Evolutionary conservation across 2,113 vertebrate species (phyloP), one percentile per base, ranked within the genome.

Genomic region (Fukomys damarensis): DNA sequence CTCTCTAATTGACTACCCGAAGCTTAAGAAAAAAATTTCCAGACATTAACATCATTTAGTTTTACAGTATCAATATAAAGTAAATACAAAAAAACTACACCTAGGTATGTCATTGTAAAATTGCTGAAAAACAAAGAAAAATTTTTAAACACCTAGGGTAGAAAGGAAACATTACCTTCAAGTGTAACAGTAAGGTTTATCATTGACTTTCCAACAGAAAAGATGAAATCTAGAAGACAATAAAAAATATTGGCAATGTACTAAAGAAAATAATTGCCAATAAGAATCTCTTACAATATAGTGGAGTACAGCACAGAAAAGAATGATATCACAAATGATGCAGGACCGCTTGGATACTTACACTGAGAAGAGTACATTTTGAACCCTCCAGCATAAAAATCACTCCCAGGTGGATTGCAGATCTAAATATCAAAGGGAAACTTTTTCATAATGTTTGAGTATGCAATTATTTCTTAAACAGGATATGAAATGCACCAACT

Each of bases 251-350:
- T 38, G 72, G 13, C 59, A 65, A 72, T 24, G 13, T 83, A 3
- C 81, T 63, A 86, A 95, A 65, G 74, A 92, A 91, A 72, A 72
- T 70, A 96, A 94, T 17, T 72, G 16, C 5, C 30, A 79, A 58
- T 11, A 16, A 92, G 65, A 92, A 59, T 84, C 63, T n/a, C 49
- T 91, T 93, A 74, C 59, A 54, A 38, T 58, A 16, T 20, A 63
- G n/a, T 22, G 35, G 14, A 86, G 24, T 77, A 1, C 17, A 82
- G 13, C 43, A 32, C 14, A 91, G 16, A 14, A 89, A 85, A 86
- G n/a, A 70, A 92, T 41, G 58, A 30, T 74, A 16, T 87, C 81
- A 35, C 80, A 56, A 89, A 68, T 70, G 79, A 7, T 52, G 0
- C 35, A 65, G 10, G 13, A 24, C 0, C 54, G 72, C 76, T 11